Evolutionary conservation across 2,888 invertebrate genomes (phyloP).

Genomic region (Ophion obscuratus): DNA sequence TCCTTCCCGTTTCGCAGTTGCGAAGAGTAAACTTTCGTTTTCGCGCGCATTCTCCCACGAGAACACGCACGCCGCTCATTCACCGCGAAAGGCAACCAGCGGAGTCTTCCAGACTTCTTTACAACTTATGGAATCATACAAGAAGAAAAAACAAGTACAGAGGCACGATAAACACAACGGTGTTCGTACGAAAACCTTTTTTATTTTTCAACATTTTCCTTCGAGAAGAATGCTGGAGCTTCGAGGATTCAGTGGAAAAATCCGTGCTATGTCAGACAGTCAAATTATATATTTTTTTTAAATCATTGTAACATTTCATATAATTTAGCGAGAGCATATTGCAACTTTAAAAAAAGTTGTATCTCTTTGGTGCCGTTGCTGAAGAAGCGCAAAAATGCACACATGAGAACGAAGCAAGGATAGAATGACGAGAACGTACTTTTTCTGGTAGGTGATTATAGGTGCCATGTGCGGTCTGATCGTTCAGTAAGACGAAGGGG

Average conservation of each 20-base stretch:
- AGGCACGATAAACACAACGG: background rate
- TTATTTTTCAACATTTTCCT: background rate
- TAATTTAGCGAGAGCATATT: no score
- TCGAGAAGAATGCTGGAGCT: background rate
- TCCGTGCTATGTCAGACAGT: no score
- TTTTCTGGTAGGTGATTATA: background rate
- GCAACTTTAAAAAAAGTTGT: no score
- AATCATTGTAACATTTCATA: no score
- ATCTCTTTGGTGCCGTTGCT: no score
- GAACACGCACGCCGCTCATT: constrained; percentile 28
- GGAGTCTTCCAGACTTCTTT: constrained; percentile 34
- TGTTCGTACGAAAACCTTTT: background rate
- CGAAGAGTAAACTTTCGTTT: constrained; percentile 55
- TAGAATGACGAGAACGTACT: no score
- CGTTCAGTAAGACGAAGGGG: constrained; percentile 1
- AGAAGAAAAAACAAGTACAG: background rate
- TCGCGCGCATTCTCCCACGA: constrained; percentile 43
- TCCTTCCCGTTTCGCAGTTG: constrained; percentile 1
- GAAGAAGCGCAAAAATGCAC: background rate
- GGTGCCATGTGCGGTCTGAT: background rate
- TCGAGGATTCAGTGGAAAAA: no score
- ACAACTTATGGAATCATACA: constrained; percentile 44
- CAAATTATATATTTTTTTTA: no score
- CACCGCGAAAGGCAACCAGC: constrained; percentile 10
- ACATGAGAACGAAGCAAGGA: no score